A percentile compares a stretch with the other conserved stretches of the same genome.
Conservation (phyloP, 2,888 invertebrate genomes). For the Theodoxus fluviatilis region DNA sequence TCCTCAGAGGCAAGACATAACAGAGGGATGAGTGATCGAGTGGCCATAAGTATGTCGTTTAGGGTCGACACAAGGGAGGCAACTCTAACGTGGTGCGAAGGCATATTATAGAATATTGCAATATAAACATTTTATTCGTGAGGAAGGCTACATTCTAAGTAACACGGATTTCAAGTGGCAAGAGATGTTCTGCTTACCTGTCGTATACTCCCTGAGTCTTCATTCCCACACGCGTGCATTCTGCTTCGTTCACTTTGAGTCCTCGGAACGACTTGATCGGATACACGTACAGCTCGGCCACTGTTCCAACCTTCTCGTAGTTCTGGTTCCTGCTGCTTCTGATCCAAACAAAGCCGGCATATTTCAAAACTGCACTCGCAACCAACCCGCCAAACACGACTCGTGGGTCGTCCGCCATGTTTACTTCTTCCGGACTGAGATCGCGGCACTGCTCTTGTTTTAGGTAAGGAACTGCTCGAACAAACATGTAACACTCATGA, state of each 20-base stretch:
- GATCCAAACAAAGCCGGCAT: conserved; percentile 25
- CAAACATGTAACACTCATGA: too few relatives aligned
- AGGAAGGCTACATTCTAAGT: background rate
- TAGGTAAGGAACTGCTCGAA: too few relatives aligned
- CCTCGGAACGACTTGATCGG: conserved; percentile 52
- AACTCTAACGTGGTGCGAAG: too few relatives aligned
- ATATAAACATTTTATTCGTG: background rate
- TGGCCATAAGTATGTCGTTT: too few relatives aligned
- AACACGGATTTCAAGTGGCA: background rate
- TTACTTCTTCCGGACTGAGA: too few relatives aligned
- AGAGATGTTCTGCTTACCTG: conserved; percentile 36
- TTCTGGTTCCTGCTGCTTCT: conserved; percentile 14
- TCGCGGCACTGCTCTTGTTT: too few relatives aligned
- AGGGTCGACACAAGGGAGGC: too few relatives aligned
- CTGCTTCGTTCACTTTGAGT: conserved; percentile 34
- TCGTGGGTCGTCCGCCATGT: background rate
- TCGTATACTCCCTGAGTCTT: conserved; percentile 41
- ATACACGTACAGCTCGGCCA: conserved; percentile 43
- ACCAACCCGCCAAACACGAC: conserved; percentile 30
- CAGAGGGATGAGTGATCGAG: too few relatives aligned
- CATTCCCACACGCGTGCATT: conserved; percentile 37
- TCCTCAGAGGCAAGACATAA: too few relatives aligned
- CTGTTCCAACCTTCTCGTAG: conserved; percentile 40
- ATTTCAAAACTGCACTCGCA: conserved; percentile 33
- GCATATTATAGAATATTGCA: background rate